Base-by-base conservation (phyloP, 2,888 invertebrate species). In the Drosophila colorata region DNA sequence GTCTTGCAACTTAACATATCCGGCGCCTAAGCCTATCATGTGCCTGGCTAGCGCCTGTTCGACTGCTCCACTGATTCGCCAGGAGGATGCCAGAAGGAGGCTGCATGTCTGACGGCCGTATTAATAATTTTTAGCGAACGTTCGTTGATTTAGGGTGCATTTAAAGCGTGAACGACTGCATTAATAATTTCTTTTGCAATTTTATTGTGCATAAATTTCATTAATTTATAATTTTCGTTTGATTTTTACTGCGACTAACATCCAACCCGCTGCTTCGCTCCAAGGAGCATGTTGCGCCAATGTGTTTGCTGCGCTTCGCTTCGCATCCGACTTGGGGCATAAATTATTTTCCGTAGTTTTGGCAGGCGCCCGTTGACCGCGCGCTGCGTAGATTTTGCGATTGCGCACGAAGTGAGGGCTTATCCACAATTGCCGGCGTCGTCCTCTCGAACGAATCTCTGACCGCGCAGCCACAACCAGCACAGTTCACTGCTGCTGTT, bases 171-270 rank as follows among this genome's bases (percentile, higher is more conserved):
- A 92, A 92, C 92, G 92, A 90, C 88, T 91, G 91, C 92, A 92
- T 92, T 92, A 92, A 92, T 92, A 92, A 92, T 92, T 91, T 91
- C 92, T 90, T 86, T 90, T 90, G 90, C 91, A 91, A 92, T 92
- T 92, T 92, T 91, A 92, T 92, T 92, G 90, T 91, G 91, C 92
- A 92, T 92, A 92, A 92, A 92, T 92, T 92, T 92, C 90, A 90
- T 92, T 92, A 92, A 92, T 92, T 92, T 92, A 92, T 92, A 92
- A 91, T 92, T 92, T 92, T 92, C n/a, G 91, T 75, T 91, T 91
- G 91, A 90, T 91, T 90, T 90, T 90, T 67, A 74, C 77, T 69
- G 67, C 69, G 72, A 71, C 73, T 73, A 80, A 81, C 79, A 76
- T 66, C 74, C 72, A 68, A 79, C 80, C 88, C 82, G 85, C 78